Conservation (phyloP, 2,888 invertebrate species). For the Phalera bucephala region DNA sequence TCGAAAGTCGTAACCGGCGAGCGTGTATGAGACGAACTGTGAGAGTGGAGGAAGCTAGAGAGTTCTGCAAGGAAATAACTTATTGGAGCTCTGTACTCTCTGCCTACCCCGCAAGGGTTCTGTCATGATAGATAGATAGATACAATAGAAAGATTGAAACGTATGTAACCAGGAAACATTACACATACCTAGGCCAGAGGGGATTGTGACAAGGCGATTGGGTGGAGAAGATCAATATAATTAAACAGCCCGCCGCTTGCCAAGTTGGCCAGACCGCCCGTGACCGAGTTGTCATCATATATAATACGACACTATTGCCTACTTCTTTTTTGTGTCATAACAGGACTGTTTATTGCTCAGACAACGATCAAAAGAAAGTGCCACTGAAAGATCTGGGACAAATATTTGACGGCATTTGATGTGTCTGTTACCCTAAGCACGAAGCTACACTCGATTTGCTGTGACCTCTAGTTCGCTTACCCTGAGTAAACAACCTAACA, state of each 20-base stretch:
- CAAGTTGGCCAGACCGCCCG: conserved; percentile 71
- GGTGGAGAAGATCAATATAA: conserved; percentile 59
- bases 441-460: neutral
- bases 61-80: too few relatives aligned
- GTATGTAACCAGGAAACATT: conserved; percentile 32
- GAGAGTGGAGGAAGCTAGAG: too few relatives aligned
- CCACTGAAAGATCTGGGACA: conserved; percentile 2
- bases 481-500: conserved; percentile 8
- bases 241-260: conserved; percentile 62
- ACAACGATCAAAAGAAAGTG: conserved; percentile 8
- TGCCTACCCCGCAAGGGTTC: too few relatives aligned
- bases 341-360: conserved; percentile 7
- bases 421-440: conserved; percentile 6
- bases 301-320: conserved; percentile 13
- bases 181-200: conserved; percentile 30
- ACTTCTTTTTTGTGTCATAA: conserved; percentile 14
- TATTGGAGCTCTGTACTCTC: too few relatives aligned
- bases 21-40: too few relatives aligned
- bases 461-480: neutral
- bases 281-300: conserved; percentile 46
- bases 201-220: conserved; percentile 41
- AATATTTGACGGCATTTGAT: conserved; percentile 6
- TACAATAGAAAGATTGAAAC: neutral
- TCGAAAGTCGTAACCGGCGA: too few relatives aligned
- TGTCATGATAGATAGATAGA: too few relatives aligned